Base-by-base conservation (phyloP, 2,797 vertebrate genomes). In the Clarias laeviceps region DNA sequence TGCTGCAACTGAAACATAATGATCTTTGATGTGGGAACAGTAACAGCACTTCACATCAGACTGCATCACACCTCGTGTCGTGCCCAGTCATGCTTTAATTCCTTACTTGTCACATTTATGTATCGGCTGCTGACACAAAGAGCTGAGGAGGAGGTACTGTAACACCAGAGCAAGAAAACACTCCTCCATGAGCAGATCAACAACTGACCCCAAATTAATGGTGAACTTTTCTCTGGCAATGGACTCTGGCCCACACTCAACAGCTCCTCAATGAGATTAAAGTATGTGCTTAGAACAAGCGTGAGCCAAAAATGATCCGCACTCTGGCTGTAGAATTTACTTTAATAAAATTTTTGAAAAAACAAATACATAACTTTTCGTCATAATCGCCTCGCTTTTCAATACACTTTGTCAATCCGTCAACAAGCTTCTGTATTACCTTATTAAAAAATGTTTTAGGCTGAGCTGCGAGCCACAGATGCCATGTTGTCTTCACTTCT, bases 201-300 rank as follows among this genome's bases (percentile, higher is more conserved):
- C 72, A 54, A 18, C 45, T 74, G 40, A 17, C 40, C 40, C 70
- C 70, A 17, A 27, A 27, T 29, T 27, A 74, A 50, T 24, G 11
- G 45, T 45, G 20, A 20, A 20, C 32, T 32, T 29, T 8, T 8
- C 7, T 56, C 27, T 29, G 9, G 18, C 56, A 56, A n/a, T 56
- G 4, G 17, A 32, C n/a, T 12, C n/a, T 15, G 22, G 22, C 68
- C 9, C 40, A 34, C 68, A 24, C 34, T 70, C 34, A 40, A 70
- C 34, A 70, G 9, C 20, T 70, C 68, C 68, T 74, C 11, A 74
- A 56, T 54, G 18, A 74, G 45, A 74, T 74, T 56, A 74, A 74
- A 74, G n/a, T 40, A 74, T 54, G n/a, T 18, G 15, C n/a, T 74
- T 18, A 29, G 40, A 45, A 50, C 45, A 50, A 12, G 45, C 11